Conservation (phyloP, 2,888 invertebrate species). For the Marasmarcha lunaedactyla region DNA sequence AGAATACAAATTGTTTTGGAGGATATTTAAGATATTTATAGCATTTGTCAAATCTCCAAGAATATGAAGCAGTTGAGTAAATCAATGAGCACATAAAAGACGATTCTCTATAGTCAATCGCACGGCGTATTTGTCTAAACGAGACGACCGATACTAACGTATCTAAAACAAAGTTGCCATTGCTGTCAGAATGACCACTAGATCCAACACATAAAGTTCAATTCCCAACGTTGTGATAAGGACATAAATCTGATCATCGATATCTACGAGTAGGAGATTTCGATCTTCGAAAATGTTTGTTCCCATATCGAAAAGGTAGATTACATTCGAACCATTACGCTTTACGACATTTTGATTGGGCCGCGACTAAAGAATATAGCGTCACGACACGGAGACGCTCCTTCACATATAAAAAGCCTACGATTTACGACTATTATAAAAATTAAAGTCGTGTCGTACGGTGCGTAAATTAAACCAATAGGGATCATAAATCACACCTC, state of each 20-base stretch:
- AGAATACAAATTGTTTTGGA: background rate
- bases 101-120: constrained; percentile 30
- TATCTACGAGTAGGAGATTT: constrained; percentile 33
- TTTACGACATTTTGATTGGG: constrained; percentile 62
- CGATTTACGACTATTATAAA: constrained; percentile 56
- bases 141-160: constrained; percentile 26
- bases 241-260: constrained; percentile 17
- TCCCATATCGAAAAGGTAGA: constrained; percentile 58
- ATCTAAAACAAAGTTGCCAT: constrained; percentile 5
- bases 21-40: too few relatives aligned
- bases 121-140: constrained; percentile 51
- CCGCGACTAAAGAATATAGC: constrained; percentile 51
- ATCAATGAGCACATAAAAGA: too few relatives aligned
- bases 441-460: constrained; percentile 36
- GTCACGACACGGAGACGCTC: constrained; percentile 40
- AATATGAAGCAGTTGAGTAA: background rate
- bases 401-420: constrained; percentile 36
- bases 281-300: constrained; percentile 43
- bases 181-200: background rate
- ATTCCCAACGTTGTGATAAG: background rate
- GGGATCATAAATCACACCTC: constrained; percentile 33
- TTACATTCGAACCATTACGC: constrained; percentile 50
- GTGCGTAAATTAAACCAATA: constrained; percentile 48
- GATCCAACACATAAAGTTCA: background rate
- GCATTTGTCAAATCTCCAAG: too few relatives aligned